Percentiles rank a stretch among this genome's conserved stretches.
These are phyloP conservation scores for Pharmacophagus antenor DNA, from an alignment of 2,888 invertebrate genomes.

Conservation along the genomic window DNA sequence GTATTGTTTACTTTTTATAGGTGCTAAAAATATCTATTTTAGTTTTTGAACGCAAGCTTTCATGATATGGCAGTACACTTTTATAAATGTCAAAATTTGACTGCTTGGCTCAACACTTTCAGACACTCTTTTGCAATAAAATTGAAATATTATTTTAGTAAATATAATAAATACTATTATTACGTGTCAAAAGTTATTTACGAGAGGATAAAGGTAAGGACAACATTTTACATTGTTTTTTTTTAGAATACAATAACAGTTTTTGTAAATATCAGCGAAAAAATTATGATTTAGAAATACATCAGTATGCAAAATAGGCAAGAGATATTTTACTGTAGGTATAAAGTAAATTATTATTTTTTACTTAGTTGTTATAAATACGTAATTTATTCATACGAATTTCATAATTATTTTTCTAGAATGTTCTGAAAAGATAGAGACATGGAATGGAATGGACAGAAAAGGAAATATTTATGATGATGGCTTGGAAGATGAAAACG, in stretches of 20 bases:
- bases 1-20: constrained; percentile 33
- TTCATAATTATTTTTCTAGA: constrained; percentile 34
- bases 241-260: constrained; percentile 33
- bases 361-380: constrained; percentile 31
- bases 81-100: constrained; percentile 31
- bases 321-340: constrained; percentile 28
- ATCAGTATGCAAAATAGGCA: too few relatives aligned
- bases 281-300: too few relatives aligned
- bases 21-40: constrained; percentile 35
- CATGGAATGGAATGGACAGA: constrained; percentile 36
- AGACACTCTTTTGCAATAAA: constrained; percentile 26
- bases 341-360: constrained; percentile 27
- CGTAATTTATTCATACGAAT: too few relatives aligned
- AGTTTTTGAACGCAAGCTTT: too few relatives aligned
- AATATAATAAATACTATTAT: constrained; percentile 32
- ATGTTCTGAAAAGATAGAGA: constrained; percentile 36
- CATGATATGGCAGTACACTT: constrained; percentile 30
- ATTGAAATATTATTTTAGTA: constrained; percentile 31
- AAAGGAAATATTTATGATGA: constrained; percentile 37
- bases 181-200: constrained; percentile 32
- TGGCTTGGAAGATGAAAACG: too few relatives aligned
- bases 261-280: too few relatives aligned
- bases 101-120: constrained; percentile 30
- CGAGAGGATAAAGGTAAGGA: constrained; percentile 32
- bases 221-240: constrained; percentile 29